These are phyloP conservation scores for Rotaria magnacalcarata DNA, from an alignment of 2,888 invertebrate species.

Conservation along the genomic window DNA sequence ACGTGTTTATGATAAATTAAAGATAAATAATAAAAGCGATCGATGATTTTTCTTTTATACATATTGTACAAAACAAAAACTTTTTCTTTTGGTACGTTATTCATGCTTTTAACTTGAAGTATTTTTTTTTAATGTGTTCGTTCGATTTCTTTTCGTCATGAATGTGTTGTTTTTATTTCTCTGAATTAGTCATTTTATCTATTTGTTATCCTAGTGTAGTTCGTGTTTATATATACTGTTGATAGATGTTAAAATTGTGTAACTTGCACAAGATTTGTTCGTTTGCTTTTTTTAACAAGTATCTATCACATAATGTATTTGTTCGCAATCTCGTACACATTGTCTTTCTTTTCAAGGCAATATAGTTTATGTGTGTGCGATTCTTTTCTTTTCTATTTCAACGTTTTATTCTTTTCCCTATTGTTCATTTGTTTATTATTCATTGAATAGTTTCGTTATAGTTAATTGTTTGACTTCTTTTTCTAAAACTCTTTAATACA, in stretches of 20 bases:
- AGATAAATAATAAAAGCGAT: neutral
- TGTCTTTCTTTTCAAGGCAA: neutral
- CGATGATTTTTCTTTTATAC: neutral
- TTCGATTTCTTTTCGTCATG: neutral
- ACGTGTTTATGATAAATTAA: conserved; percentile 3
- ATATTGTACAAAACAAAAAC: neutral
- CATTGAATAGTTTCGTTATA: conserved; percentile 18
- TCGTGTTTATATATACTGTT: neutral
- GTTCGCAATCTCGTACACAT: conserved; percentile 17
- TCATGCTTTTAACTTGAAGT: neutral
- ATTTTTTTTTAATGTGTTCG: neutral
- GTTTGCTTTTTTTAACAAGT: neutral
- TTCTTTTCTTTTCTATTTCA: neutral
- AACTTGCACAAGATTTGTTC: neutral
- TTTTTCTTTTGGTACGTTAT: neutral
- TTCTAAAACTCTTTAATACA: neutral
- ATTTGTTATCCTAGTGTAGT: neutral
- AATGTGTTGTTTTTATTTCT: neutral
- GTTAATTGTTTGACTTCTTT: neutral
- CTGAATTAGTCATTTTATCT: neutral
- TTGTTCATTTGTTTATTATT: neutral
- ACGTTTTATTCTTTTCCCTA: neutral
- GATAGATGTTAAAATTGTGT: neutral
- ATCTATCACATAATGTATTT: neutral
- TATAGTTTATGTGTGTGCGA: neutral